These are phyloP conservation scores for Haemorhous mexicanus DNA, from an alignment of 2,113 vertebrate genomes.

Conservation along the genomic window DNA sequence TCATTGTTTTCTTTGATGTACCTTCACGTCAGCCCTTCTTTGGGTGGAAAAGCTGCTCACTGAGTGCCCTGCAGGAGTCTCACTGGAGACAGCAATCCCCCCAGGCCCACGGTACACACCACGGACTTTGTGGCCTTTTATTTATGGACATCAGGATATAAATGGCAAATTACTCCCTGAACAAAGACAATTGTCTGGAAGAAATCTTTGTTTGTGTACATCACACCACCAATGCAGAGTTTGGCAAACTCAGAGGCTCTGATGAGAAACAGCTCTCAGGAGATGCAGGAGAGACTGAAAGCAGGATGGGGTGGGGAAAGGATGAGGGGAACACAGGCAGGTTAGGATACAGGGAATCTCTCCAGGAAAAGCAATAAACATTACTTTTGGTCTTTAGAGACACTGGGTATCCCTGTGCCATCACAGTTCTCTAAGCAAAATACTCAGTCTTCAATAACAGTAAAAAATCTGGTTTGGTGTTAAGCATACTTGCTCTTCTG, in stretches of 20 bases:
- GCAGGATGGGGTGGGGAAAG: background rate
- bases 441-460: background rate
- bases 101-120: background rate
- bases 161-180: background rate
- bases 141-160: background rate
- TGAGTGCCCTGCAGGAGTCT: background rate
- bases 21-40: constrained; percentile 32
- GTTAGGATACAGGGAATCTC: background rate
- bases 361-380: background rate
- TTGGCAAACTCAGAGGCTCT: background rate
- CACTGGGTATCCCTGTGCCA: background rate
- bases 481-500: background rate
- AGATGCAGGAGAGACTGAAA: background rate
- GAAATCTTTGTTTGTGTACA: background rate
- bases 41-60: constrained; percentile 19
- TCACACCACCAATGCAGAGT: background rate
- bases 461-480: background rate
- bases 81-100: background rate
- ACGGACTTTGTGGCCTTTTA: background rate
- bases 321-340: background rate
- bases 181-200: background rate
- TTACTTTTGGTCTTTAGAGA: background rate
- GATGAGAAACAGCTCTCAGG: background rate
- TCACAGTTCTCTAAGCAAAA: background rate
- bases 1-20: constrained; percentile 58